Evolutionary conservation across 2,113 vertebrate species (phyloP), one percentile per base, ranked within the genome.

Genomic region (Ceyx cyanopectus): DNA sequence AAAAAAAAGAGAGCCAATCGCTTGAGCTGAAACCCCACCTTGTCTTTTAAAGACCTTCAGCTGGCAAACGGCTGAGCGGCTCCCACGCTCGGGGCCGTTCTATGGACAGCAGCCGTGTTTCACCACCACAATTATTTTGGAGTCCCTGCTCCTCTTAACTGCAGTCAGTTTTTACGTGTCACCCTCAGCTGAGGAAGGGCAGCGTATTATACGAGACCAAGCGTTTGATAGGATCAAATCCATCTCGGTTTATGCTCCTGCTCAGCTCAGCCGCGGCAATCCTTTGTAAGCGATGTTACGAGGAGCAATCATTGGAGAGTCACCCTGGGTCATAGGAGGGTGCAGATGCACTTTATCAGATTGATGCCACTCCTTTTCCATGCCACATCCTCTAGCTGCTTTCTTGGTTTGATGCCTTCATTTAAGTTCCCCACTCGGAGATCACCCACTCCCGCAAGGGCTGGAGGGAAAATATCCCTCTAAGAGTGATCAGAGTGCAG

Each of bases 391-490:
- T 81, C 63, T 14, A 50, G 81, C 69, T 81, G 86, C 34, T 91
- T 87, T 61, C 85, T 85, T 51, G 12, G 70, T 74, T 54, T 80
- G 74, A 40, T 88, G 82, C 85, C 90, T 93, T 88, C 73, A 70
- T 83, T 85, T 61, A 24, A 86, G 82, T 2, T 67, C 41, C 75
- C 51, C 68, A 37, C 50, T 37, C 18, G 6, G 87, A 91, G 79
- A 62, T 85, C 60, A 69, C 12, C 67, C 79, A 82, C 20, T 53
- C 32, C 43, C 7, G n/a, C 60, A 74, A 90, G 56, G 82, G 85
- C 82, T 94, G 85, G 69, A 95, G 65, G 72, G 76, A 51, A 62
- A 81, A 60, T 18, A 26, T 70, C 68, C 72, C 56, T 29, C 60
- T 81, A 40, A 73, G 65, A 58, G 72, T 34, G 90, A 91, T 91